phyloP scores from a whole-genome alignment of 1,140 invertebrate species.

The Chymomyza costata region DNA sequence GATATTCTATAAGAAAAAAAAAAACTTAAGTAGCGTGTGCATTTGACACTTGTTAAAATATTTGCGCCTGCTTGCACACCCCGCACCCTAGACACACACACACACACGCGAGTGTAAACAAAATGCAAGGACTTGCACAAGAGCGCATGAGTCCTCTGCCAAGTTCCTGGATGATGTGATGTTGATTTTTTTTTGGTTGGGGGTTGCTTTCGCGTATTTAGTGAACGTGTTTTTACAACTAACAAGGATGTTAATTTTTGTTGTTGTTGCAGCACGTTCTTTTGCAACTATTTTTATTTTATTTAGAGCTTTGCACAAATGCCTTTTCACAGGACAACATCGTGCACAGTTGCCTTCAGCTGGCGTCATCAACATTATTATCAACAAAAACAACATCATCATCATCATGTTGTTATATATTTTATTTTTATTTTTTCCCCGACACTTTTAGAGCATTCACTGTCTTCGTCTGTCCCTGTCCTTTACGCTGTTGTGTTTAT shows the following conservation, averaged over 20 bases:
- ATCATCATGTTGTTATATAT: too few relatives aligned
- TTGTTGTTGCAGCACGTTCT: conserved; percentile 23
- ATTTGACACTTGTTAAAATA: conserved; percentile 75
- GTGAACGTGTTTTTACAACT: conserved; percentile 73
- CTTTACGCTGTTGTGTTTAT: conserved; percentile 51
- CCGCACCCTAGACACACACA: conserved; percentile 16
- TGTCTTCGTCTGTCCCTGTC: conserved; percentile 10
- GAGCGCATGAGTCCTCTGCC: too few relatives aligned
- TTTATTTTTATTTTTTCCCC: conserved; percentile 71
- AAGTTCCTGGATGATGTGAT: too few relatives aligned
- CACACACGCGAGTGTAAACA: not conserved
- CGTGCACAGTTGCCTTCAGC: too few relatives aligned
- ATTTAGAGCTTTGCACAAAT: conserved; percentile 68
- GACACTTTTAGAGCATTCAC: conserved; percentile 14
- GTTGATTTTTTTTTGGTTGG: not conserved
- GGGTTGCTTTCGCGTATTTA: conserved; percentile 59
- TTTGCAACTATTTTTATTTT: conserved; percentile 40
- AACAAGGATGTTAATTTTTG: conserved; percentile 70
- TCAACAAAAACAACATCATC: too few relatives aligned
- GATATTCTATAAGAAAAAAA: conserved; percentile 7
- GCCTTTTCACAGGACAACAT: conserved; percentile 72
- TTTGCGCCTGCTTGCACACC: conserved; percentile 62
- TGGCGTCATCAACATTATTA: too few relatives aligned
- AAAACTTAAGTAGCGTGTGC: conserved; percentile 71
- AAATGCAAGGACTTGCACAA: too few relatives aligned